These are phyloP conservation scores for Astreopora myriophthalma DNA, from an alignment of 64 coral and sea anemone species.

Conservation along the genomic window DNA sequence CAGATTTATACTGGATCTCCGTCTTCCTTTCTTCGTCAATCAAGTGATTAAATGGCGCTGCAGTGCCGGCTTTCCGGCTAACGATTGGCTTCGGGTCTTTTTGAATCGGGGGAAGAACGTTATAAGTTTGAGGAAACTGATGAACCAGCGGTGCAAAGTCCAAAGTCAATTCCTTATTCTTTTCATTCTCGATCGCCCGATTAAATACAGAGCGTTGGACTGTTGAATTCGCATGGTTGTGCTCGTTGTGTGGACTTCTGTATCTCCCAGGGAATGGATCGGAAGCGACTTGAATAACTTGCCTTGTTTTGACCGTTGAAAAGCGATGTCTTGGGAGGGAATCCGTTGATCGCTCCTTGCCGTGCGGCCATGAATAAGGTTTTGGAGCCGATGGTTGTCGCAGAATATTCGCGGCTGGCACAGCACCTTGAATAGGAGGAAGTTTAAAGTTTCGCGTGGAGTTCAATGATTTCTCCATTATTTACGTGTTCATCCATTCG, in stretches of 20 bases:
- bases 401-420: constrained; percentile 25
- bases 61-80: not conserved
- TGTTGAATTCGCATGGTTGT: not conserved
- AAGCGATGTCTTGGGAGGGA: not conserved
- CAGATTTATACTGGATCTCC: not conserved
- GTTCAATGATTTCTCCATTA: constrained; percentile 76
- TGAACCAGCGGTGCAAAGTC: constrained; percentile 53
- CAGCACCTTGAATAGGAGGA: constrained; percentile 83
- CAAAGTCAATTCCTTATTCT: not conserved
- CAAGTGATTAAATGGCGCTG: not conserved
- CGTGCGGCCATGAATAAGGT: not conserved
- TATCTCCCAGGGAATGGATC: constrained; percentile 14
- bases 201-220: not conserved
- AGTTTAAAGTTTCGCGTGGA: constrained; percentile 88
- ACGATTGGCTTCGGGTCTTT: not conserved
- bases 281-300: constrained; percentile 28
- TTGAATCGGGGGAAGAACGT: constrained; percentile 80
- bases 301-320: not conserved
- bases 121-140: constrained; percentile 71
- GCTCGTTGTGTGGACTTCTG: not conserved
- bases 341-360: not conserved
- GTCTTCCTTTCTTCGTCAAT: not conserved
- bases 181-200: not conserved
- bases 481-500: not conserved
- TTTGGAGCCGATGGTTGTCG: not conserved